Evolutionary conservation across 1,140 invertebrate species (phyloP).

Genomic region (Galendromus occidentalis): DNA sequence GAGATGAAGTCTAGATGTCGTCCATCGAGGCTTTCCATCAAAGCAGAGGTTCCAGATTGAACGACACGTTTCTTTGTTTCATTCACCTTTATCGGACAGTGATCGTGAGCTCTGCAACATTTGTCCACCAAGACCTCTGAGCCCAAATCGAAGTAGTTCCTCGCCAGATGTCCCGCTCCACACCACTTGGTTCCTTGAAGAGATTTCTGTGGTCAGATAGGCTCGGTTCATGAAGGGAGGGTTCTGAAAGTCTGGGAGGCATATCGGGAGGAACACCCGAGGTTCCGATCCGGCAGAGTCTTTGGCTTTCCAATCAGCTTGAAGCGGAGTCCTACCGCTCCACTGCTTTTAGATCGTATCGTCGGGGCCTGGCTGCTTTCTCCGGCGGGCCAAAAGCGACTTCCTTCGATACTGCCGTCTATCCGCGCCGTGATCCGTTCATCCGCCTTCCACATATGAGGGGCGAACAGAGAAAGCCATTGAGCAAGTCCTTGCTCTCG

Average conservation of each 20-base stretch:
- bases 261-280: background rate
- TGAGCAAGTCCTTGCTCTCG: no score
- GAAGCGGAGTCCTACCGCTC: background rate
- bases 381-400: no score
- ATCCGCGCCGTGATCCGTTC: no score
- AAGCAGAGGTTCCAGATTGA: no score
- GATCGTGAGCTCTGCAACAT: conserved; percentile 64
- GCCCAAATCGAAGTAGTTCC: conserved; percentile 40
- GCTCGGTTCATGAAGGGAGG: no score
- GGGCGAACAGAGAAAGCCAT: no score
- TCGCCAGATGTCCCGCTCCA: background rate
- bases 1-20: no score
- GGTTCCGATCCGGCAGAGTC: background rate
- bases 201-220: background rate
- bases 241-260: background rate
- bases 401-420: no score
- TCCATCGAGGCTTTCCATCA: no score
- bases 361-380: no score
- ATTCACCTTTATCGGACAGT: conserved; percentile 43
- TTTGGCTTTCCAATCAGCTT: background rate
- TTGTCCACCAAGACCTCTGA: conserved; percentile 45
- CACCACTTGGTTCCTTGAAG: background rate
- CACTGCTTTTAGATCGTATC: background rate
- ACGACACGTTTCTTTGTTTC: no score
- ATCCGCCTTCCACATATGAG: no score